phyloP scores from a whole-genome alignment of 2,888 invertebrate species.

The Gandaritis pyraliata region DNA sequence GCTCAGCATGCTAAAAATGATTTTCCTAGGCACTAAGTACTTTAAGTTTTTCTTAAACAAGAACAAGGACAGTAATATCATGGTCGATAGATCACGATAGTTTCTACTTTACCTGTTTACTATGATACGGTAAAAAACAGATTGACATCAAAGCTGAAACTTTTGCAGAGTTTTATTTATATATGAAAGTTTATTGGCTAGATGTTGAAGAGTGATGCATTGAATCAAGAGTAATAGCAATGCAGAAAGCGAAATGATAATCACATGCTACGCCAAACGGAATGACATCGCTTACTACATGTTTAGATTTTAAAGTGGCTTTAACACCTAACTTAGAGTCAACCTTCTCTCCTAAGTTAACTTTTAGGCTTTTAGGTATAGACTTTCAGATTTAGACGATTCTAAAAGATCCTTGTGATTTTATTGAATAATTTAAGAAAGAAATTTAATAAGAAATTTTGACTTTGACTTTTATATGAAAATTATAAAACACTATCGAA shows the following conservation, averaged over 20 bases:
- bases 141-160: background rate
- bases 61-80: background rate
- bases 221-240: conserved; percentile 11
- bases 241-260: conserved; percentile 19
- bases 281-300: conserved; percentile 12
- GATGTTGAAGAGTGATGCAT: conserved; percentile 2
- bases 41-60: background rate
- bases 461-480: too few species aligned
- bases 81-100: background rate
- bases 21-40: too few species aligned
- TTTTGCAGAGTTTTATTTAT: background rate
- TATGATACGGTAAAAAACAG: background rate
- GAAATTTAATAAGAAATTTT: too few species aligned
- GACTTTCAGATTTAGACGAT: too few species aligned
- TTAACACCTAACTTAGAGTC: background rate
- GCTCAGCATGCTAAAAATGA: too few species aligned
- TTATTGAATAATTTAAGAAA: too few species aligned
- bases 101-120: background rate
- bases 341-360: background rate
- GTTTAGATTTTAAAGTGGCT: conserved; percentile 25
- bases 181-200: background rate
- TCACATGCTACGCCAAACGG: background rate
- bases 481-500: too few species aligned
- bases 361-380: too few species aligned
- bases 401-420: too few species aligned